Evolutionary conservation across 2,888 invertebrate species (phyloP).

Genomic region (Andrena bicolor): DNA sequence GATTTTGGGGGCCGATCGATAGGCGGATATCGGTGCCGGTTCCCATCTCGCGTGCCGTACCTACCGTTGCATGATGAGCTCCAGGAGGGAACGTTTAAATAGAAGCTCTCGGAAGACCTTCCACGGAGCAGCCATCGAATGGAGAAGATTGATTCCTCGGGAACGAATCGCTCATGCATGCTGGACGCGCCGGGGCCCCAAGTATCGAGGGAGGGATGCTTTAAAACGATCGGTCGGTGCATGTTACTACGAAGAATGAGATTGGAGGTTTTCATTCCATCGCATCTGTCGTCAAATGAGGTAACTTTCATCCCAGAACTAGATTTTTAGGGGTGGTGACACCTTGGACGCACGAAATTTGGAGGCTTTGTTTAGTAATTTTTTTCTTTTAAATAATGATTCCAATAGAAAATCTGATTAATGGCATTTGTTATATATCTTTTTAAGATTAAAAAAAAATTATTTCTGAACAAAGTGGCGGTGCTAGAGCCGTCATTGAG

Average conservation of each 20-base stretch:
- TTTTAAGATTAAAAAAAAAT: too few species aligned
- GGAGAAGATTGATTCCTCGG: constrained; percentile 22
- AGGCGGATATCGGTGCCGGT: constrained; percentile 27
- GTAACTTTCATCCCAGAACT: too few species aligned
- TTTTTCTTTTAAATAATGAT: too few species aligned
- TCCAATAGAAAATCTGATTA: too few species aligned
- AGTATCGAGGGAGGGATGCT: neutral
- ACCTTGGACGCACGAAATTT: too few species aligned
- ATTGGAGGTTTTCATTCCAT: too few species aligned
- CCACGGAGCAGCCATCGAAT: neutral
- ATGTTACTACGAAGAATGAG: neutral
- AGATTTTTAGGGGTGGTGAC: too few species aligned
- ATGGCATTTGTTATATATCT: too few species aligned
- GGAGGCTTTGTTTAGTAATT: too few species aligned
- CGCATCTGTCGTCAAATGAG: too few species aligned
- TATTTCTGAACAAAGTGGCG: too few species aligned
- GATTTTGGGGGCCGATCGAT: constrained; percentile 54
- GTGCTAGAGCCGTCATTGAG: too few species aligned
- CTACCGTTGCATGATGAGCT: constrained; percentile 39
- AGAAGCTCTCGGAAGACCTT: constrained; percentile 19
- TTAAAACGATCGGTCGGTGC: neutral
- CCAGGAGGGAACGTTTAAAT: constrained; percentile 39
- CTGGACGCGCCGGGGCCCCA: neutral
- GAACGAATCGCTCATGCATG: neutral
- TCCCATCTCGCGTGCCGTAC: constrained; percentile 11